Evolutionary conservation across 2,113 vertebrate species (phyloP).

Genomic region (Indri indri): DNA sequence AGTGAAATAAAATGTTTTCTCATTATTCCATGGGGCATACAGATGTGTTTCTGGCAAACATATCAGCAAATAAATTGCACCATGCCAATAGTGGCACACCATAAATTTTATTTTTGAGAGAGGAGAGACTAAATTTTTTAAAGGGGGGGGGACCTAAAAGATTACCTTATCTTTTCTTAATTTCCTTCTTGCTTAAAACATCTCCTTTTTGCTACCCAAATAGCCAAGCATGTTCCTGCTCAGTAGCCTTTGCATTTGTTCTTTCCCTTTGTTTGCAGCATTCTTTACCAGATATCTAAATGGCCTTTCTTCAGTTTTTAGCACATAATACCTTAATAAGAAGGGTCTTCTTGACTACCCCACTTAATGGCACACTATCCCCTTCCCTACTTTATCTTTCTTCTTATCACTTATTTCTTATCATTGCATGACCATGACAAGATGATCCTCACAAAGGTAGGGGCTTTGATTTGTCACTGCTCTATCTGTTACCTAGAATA

Average conservation of each 20-base stretch:
- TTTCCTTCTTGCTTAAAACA: neutral
- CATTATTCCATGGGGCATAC: neutral
- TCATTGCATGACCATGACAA: neutral
- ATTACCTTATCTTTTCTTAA: neutral
- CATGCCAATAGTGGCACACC: neutral
- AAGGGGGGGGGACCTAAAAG: neutral
- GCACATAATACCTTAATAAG: neutral
- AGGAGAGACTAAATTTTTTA: neutral
- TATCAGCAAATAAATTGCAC: neutral
- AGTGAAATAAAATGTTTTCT: slow-evolving; percentile 1
- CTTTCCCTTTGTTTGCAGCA: neutral
- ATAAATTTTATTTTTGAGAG: neutral
- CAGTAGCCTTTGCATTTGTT: neutral
- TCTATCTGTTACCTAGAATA: neutral
- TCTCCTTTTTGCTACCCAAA: neutral
- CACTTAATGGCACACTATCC: neutral
- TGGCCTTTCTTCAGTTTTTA: neutral
- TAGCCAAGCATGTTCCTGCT: neutral
- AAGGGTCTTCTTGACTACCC: neutral
- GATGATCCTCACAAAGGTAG: neutral
- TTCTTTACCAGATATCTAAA: neutral
- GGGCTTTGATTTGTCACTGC: neutral
- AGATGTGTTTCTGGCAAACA: neutral
- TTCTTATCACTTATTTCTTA: neutral
- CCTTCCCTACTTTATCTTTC: neutral